Evolutionary conservation across 1,140 invertebrate genomes (phyloP), one percentile per base, ranked within the genome.

Genomic region (Heliconius nattereri): DNA sequence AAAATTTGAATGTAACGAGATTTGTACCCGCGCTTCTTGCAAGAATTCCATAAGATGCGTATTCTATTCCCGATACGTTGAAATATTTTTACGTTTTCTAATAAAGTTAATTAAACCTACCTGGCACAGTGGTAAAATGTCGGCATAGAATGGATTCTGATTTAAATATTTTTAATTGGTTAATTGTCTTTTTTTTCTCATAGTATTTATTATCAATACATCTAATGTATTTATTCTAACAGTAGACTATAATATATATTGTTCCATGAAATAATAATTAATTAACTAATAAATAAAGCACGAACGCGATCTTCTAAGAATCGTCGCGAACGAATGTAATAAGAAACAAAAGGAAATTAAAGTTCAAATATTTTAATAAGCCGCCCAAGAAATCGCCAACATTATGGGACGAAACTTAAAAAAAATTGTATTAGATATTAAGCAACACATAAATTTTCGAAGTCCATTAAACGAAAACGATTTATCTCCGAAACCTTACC

Each of bases 381-480:
- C 75, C 54, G 71, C 75, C 45, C 71, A 37, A 71, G 76, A 71
- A 71, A 77, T 77, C 76, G 79, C 72, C 75, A 81, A 81, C 76
- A 76, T 80, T 80, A 81, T 74, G 82, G 76, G 60, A 71, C 75
- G 75, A 76, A 71, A 78, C 81, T 79, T 85, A 85, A 87, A 88
- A 79, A 87, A 86, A 66, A 29, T 66, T 86, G 84, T 85, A 86
- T 87, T 86, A 84, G 84, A 87, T 86, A 84, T 85, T 79, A 84
- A 84, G 57, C 85, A 78, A 75, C 80, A 78, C 89, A 92, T 91
- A 92, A 90, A 91, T 91, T 90, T 86, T 84, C 80, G 82, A 90
- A 91, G 86, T 86, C 89, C 91, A 91, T 92, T 92, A 91, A 90
- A 90, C 81, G 85, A 86, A 84, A 85, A 85, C 88, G 88, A 92